These are phyloP conservation scores for Cotesia typhae DNA, from an alignment of 1,140 invertebrate genomes.

Conservation along the genomic window DNA sequence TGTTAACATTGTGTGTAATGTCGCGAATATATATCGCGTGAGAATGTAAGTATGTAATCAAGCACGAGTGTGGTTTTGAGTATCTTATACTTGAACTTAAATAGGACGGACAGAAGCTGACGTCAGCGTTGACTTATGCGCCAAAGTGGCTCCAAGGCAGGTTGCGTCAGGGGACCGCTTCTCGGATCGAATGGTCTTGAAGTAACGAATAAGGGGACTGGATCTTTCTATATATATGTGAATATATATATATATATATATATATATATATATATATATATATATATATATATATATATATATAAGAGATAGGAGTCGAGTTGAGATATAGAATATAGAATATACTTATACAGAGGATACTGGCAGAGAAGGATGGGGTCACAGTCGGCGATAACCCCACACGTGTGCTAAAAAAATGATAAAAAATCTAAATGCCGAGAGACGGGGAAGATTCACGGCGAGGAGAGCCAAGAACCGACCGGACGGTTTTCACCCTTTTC, in stretches of 20 bases:
- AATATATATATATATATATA: too few species aligned
- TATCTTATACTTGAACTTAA: conserved; percentile 2
- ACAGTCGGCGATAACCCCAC: conserved; percentile 56
- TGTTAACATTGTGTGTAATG: too few species aligned
- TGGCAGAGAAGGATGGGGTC: conserved; percentile 51
- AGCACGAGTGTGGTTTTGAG: neutral
- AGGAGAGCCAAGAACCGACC: too few species aligned
- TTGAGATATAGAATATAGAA: neutral
- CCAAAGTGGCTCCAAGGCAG: conserved; percentile 44
- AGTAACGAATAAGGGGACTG: conserved; percentile 25
- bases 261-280: too few species aligned
- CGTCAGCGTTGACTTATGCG: conserved; percentile 46
- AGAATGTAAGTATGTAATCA: neutral
- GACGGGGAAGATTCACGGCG: conserved; percentile 28
- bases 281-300: too few species aligned
- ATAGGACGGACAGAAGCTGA: conserved; percentile 35
- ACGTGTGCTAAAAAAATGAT: conserved; percentile 48
- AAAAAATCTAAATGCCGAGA: conserved; percentile 26
- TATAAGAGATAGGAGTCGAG: neutral
- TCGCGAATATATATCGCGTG: too few species aligned
- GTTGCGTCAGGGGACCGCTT: conserved; percentile 47
- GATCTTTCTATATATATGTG: neutral
- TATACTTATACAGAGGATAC: conserved; percentile 19
- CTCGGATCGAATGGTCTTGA: conserved; percentile 33
- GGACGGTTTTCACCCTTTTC: neutral